Base-by-base conservation (phyloP, 2,113 vertebrate genomes). In the Irena cyanogastra region DNA sequence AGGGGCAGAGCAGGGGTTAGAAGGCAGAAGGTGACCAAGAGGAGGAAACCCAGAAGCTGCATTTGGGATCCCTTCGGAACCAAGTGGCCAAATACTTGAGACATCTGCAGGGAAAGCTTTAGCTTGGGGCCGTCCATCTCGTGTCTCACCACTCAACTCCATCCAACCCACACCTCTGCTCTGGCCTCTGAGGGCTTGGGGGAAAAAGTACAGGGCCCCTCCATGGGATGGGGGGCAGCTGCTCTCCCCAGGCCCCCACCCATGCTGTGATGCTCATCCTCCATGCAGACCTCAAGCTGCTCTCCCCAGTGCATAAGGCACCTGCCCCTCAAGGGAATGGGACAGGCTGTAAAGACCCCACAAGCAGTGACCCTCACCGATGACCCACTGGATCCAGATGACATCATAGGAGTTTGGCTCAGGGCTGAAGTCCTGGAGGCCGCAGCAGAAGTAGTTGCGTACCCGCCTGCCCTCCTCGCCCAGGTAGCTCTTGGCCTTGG, bases 311-410 rank as follows among this genome's bases (percentile, higher is more conserved):
- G 14, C 0, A 0, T 1, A 27, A 20, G 30, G 56, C 80, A 77
- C 53, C 31, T 31, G 21, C 12, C 8, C 16, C 53, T 31, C 0
- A 0, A 19, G 42, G 47, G 37, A 4, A 9, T 1, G 10, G 10
- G 81, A 53, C n/a, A 41, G 47, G 35, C 39, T 86, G 35, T 35
- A 3, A 31, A 44, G 69, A 59, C 33, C 54, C 53, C 0, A 0
- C 28, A 14, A 47, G 13, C 5, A 65, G n/a, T 2, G 9, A 17
- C 10, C 87, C 99, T 98, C 96, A 99, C 99, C 99, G 1, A 99
- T 99, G 72, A 99, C 99, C 99, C 99, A 99, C 98, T 99, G 99
- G 76, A 98, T 99, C 99, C 99, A 99, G 97, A 99, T 99, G 86
- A 99, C 98, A 8, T 99, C 99, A 1, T 99, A 99, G 31, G 98